Evolutionary conservation across 2,113 vertebrate species (phyloP), one percentile per base, ranked within the genome.

Genomic region (Pomatostomus ruficeps): DNA sequence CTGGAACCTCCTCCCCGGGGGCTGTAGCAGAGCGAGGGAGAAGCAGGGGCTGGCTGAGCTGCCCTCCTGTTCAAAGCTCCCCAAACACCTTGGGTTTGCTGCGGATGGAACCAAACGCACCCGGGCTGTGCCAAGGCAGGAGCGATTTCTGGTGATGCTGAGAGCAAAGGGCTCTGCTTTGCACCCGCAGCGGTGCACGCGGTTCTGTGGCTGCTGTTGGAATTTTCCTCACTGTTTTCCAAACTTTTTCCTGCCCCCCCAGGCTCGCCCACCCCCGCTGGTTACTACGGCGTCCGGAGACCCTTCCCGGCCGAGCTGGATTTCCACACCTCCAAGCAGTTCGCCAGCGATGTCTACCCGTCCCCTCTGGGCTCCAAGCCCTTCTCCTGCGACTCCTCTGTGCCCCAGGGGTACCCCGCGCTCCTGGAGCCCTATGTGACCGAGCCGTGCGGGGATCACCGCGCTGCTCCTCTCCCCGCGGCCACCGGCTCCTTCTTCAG

Each of bases 231-330:
- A 2, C 16, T 1, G 0, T 45, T 14, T 46, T 5, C 42, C 90
- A 48, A 13, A 11, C 35, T 59, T 40, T 79, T 62, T 74, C 14
- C 40, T 72, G 28, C 38, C 28, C 66, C 43, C 21, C 49, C 95
- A 99, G 99, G 99, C 22, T 98, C 99, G 2, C 98, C 99, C 17
- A 91, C 97, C 72, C 45, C 91, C 7, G 95, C 98, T 3, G 94
- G 98, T 49, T 99, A 98, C 97, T 99, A 99, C 0, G 91, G 99
- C 6, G 90, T 98, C 92, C 97, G 98, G 88, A 98, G 99, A 49
- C 76, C 99, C 25, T 98, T 99, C 91, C 88, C 98, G 12, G 97
- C 99, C 0, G 99, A 99, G 62, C 80, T 98, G 1, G 99, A 99
- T 89, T 98, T 99, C 91, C 95, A 98, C 57, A 94, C 84, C 80